Evolutionary conservation across 2,888 invertebrate species (phyloP), one percentile per base, ranked within the genome.

Genomic region (Enoplolaimus lenunculus): DNA sequence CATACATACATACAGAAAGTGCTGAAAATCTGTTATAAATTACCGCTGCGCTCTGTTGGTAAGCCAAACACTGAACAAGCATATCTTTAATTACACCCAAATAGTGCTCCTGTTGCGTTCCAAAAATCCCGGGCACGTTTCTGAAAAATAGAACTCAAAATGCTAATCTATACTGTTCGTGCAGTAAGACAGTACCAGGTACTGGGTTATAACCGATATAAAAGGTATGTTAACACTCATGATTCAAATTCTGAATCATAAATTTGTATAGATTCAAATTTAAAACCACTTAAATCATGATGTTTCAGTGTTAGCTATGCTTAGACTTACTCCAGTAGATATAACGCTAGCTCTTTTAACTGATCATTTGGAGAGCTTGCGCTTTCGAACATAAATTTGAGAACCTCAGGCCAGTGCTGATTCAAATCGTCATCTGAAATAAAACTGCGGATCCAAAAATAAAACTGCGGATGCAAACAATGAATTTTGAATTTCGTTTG

Each of bases 371-470:
- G 86, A 60, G 91, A 89, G 81, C 87, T 90, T 68, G 93, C 93
- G 82, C 93, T 93, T 81, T 92, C 90, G 83, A 95, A 97, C 79
- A 98, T 86, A 81, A 94, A 95, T 73, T 84, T 83, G 74, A 98
- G 85, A 80, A 97, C 91, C 81, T 95, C 94, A 13, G 92, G 93
- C 97, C 95, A 97, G 75, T 89, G 89, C 83, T 93, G 94, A 80
- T 90, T 91, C 68, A 93, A 93, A 80, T 93, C 92, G 77, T 94
- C 94, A 79, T 94, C 94, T 83, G 74, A n/a, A 77, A 75, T 68
- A 71, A 59, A 60, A 29, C 33, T 13, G 45, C 21, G 45, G 7
- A 45, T 13, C 45, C 45, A 45, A 13, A 21, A 13, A 45, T 45
- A 13, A 45, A 45, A 21, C 45, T 45, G n/a, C n/a, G n/a, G n/a